These are phyloP conservation scores for Clusia tigrina DNA, from an alignment of 2,888 invertebrate species.

Conservation along the genomic window DNA sequence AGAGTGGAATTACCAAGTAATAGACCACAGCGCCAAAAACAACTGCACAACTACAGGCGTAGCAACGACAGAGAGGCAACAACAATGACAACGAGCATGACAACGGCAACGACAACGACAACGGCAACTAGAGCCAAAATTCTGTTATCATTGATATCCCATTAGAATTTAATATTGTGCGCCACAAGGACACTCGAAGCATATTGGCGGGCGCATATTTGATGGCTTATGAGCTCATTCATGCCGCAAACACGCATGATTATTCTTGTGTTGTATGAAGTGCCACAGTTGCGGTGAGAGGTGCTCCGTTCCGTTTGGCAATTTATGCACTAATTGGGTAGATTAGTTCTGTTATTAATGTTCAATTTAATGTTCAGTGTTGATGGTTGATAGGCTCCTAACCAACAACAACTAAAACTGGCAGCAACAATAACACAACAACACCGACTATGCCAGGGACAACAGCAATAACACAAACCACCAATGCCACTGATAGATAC, in stretches of 20 bases:
- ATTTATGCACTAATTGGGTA: constrained; percentile 6
- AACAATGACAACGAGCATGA: no score
- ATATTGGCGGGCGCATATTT: not conserved
- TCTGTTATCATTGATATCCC: constrained; percentile 8
- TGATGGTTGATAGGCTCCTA: not conserved
- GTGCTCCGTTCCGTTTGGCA: not conserved
- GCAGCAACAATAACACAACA: not conserved
- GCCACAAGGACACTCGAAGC: not conserved
- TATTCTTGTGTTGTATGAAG: not conserved
- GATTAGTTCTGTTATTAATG: constrained; percentile 9
- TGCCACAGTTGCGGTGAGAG: not conserved
- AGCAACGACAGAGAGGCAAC: no score
- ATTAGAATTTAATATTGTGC: constrained; percentile 7
- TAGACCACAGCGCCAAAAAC: no score
- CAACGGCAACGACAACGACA: no score
- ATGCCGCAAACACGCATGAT: not conserved
- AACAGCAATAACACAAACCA: not conserved
- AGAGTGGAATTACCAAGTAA: no score
- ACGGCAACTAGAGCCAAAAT: not conserved
- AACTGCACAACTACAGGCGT: no score
- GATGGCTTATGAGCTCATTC: not conserved
- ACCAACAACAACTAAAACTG: not conserved
- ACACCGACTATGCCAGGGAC: not conserved
- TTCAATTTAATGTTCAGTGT: constrained; percentile 3
- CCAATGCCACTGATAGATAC: not conserved